Evolutionary conservation across 2,797 vertebrate genomes (phyloP).

Genomic region (Phrynocephalus forsythii): DNA sequence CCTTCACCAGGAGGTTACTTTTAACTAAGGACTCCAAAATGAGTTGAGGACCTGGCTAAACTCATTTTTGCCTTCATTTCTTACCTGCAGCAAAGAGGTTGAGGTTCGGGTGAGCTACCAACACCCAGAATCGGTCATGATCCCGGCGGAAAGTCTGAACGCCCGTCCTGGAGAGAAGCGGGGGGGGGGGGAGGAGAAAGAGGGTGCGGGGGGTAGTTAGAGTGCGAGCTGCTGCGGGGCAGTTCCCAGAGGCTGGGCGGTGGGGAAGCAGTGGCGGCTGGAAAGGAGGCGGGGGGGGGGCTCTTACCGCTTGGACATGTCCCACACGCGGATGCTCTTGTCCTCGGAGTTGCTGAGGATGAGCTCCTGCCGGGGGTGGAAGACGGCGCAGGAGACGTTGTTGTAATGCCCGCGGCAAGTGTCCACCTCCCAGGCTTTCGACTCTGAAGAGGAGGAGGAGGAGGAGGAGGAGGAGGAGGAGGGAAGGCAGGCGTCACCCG

Average conservation of each 20-base stretch:
- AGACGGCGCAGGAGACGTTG: slow-evolving; percentile 96
- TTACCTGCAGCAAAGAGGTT: slow-evolving; percentile 97
- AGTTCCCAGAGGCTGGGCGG: too few relatives aligned
- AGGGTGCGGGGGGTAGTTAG: not conserved
- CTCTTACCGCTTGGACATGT: slow-evolving; percentile 92
- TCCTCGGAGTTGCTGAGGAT: slow-evolving; percentile 98
- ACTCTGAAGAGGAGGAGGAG: slow-evolving; percentile 79
- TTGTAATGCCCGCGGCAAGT: slow-evolving; percentile 98
- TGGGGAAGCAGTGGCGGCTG: not conserved
- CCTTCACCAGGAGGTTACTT: too few relatives aligned
- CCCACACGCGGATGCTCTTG: slow-evolving; percentile 98
- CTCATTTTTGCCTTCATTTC: not conserved
- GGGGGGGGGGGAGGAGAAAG: rapidly evolving
- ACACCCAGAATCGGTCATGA: slow-evolving; percentile 97
- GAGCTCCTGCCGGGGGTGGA: slow-evolving; percentile 96
- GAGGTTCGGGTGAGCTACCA: slow-evolving; percentile 96
- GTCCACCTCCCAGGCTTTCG: slow-evolving; percentile 97
- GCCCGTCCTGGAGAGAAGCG: slow-evolving; percentile 81
- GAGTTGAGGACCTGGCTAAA: too few relatives aligned
- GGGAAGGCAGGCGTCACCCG: not conserved
- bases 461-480: slow-evolving; percentile 10
- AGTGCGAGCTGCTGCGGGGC: too few relatives aligned
- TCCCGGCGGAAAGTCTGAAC: slow-evolving; percentile 97
- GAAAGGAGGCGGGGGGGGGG: rapidly evolving
- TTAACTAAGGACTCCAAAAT: too few relatives aligned